phyloP scores from a whole-genome alignment of 2,113 vertebrate genomes.

The Pseudopipra pipra region DNA sequence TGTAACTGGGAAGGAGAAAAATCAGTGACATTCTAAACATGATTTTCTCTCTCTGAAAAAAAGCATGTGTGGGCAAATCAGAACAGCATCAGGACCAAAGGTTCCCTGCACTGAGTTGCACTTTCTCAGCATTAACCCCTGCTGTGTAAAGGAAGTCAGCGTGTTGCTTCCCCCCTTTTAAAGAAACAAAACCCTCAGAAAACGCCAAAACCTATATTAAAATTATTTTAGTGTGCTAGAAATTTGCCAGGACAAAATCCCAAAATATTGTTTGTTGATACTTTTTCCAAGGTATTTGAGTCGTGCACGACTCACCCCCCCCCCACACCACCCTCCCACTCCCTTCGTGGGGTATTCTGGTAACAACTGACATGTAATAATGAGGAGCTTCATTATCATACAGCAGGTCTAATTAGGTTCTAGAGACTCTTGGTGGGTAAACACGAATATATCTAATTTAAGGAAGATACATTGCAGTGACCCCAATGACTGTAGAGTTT shows the following conservation, averaged over 20 bases:
- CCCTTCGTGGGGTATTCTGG: not conserved
- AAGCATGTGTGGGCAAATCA: not conserved
- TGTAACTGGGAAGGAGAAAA: not conserved
- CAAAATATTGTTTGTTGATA: not conserved
- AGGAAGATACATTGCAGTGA: not conserved
- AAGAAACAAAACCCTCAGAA: fast-evolving
- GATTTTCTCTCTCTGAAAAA: not conserved
- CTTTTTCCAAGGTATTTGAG: not conserved
- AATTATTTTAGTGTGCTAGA: not conserved
- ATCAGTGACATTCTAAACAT: not conserved
- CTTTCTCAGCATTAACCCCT: not conserved
- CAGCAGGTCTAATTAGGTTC: not conserved
- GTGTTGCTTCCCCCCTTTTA: not conserved
- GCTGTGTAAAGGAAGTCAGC: not conserved
- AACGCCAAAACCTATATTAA: not conserved
- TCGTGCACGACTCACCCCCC: fast-evolving
- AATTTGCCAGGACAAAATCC: not conserved
- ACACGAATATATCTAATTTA: not conserved
- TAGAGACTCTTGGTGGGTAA: not conserved
- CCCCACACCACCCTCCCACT: no score
- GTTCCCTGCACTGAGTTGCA: not conserved
- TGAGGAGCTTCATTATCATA: not conserved
- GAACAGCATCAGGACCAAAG: not conserved
- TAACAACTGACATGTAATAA: not conserved
- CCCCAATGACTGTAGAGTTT: fast-evolving